A percentile compares a stretch with the other conserved stretches of the same genome.
Evolutionary conservation across 2,797 vertebrate genomes (phyloP).

Genomic region (Xenentodon cancila): DNA sequence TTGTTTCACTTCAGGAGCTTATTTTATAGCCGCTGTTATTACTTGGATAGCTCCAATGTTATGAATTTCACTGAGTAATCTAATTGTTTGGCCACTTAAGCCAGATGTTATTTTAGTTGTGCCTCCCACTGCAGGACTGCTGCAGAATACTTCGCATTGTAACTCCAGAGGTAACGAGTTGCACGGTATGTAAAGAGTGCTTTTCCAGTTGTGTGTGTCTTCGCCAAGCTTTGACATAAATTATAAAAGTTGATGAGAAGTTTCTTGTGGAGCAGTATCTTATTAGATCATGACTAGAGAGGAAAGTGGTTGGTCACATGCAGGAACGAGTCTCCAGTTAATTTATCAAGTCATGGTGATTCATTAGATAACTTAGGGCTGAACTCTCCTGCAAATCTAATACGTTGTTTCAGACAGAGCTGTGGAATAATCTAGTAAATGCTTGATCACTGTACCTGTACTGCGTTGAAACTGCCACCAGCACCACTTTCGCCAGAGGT

Average conservation of each 20-base stretch:
- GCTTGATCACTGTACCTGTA: too few relatives aligned
- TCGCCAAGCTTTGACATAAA: background rate
- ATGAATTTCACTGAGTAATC: conserved; percentile 12
- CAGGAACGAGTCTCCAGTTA: background rate
- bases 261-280: background rate
- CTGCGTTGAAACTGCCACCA: too few relatives aligned
- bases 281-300: background rate
- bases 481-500: too few relatives aligned
- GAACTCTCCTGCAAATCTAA: too few relatives aligned
- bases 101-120: conserved; percentile 19
- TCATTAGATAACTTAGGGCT: too few relatives aligned
- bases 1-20: background rate
- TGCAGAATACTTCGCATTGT: conserved; percentile 5
- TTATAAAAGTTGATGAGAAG: conserved; percentile 4
- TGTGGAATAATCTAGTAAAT: too few relatives aligned
- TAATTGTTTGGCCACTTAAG: conserved; percentile 15
- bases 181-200: conserved; percentile 16
- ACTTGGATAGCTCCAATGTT: background rate
- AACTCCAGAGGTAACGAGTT: conserved; percentile 12
- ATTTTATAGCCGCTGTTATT: conserved; percentile 23
- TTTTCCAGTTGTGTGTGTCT: conserved; percentile 5
- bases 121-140: conserved; percentile 16
- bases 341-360: too few relatives aligned
- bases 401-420: too few relatives aligned
- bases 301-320: background rate